These are phyloP conservation scores for Pterophyllum scalare DNA, from an alignment of 2,113 vertebrate species.

Conservation along the genomic window DNA sequence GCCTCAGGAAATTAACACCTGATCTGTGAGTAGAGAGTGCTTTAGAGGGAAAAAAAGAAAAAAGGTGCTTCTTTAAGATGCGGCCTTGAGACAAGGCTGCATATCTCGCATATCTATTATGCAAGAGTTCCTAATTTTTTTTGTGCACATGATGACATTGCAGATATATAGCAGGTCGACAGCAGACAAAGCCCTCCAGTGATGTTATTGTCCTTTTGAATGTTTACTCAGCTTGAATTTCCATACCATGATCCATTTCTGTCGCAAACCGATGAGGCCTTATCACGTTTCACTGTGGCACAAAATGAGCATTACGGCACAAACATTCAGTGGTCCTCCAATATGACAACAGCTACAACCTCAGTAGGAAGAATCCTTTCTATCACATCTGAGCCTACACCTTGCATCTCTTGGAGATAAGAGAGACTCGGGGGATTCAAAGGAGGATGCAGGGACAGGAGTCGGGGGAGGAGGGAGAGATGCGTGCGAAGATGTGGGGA, in stretches of 20 bases:
- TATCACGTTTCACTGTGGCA: not conserved
- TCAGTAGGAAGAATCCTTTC: constrained; percentile 25
- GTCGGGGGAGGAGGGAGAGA: constrained; percentile 15
- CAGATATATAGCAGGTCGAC: not conserved
- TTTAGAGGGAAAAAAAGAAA: not conserved
- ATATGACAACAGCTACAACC: not conserved
- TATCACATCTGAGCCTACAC: constrained; percentile 41
- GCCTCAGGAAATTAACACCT: not conserved
- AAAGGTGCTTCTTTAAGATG: not conserved
- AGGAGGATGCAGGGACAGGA: constrained; percentile 26
- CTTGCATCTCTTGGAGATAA: constrained; percentile 38
- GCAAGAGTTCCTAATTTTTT: constrained; percentile 3
- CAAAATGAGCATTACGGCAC: not conserved
- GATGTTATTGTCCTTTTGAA: not conserved
- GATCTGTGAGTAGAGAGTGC: not conserved
- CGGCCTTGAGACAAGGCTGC: not conserved
- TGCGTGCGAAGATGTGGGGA: not conserved
- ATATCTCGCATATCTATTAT: not conserved
- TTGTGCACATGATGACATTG: not conserved
- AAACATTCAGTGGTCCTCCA: not conserved
- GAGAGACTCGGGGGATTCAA: constrained; percentile 29
- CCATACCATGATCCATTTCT: not conserved
- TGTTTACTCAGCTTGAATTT: constrained; percentile 6
- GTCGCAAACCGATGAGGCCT: not conserved
- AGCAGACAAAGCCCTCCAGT: not conserved